Evolutionary conservation across 2,797 vertebrate genomes (phyloP), one percentile per base, ranked within the genome.

Genomic region (Anabacerthia variegaticeps): DNA sequence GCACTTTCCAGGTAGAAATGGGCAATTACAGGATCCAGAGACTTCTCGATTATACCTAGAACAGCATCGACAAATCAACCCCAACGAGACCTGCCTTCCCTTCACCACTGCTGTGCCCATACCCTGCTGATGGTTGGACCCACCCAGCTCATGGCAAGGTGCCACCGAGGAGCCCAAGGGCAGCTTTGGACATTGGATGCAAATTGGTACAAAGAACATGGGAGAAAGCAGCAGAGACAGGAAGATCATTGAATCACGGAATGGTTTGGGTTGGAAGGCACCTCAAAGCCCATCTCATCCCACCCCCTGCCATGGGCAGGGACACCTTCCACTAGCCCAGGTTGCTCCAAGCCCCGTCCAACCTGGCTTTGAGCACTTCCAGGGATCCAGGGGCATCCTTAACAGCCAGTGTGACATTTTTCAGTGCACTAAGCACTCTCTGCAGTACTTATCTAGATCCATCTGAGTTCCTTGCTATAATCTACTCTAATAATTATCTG

Each of bases 401-500:
- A 41, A 43, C 54, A 72, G 41, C 43, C 41, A 65, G 27, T 0
- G 1, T 0, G 7, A 6, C 10, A 19, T 74, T 85, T 95, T 54
- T 62, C 39, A 11, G 56, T 74, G 81, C 51, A 15, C 74, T 62
- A 41, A 81, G 88, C 77, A 51, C 52, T 86, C 59, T 67, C 49
- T 54, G 82, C 76, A 83, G 56, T 30, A 41, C 74, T 89, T 88
- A 92, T 88, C 84, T 61, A 65, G 83, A 83, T 48, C 85, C 84
- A 86, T 67, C 73, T 16, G 30, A 86, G 49, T 84, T 81, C 85
- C 58, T 43, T 80, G 68, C 79, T 67, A 28, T 82, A 90, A 95
- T 89, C 78, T 85, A 87, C 88, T 89, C 72, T 55, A 87, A 75
- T 83, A 84, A 94, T 93, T 93, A 89, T 76, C 79, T 95, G 81